Base-by-base conservation (phyloP, 1,140 invertebrate species). In the Lanistes nyassanus region DNA sequence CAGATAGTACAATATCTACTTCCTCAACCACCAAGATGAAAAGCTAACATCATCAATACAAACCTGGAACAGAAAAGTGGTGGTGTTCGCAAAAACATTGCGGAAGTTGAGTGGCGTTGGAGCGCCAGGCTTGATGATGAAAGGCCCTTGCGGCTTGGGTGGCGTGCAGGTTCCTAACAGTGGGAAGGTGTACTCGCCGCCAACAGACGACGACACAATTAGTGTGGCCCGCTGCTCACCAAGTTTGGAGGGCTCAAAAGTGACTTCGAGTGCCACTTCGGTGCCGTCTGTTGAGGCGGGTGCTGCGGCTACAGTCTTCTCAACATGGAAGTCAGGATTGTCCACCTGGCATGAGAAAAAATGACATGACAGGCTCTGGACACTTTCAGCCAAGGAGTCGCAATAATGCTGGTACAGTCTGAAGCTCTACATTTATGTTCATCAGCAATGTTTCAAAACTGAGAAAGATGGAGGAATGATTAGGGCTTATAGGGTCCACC, bases 101-200 rank as follows among this genome's bases (percentile, higher is more conserved):
- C 86, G 82, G 80, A 90, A 90, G 36, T 83, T 80, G 71, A 90
- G 88, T 19, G 84, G 78, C 11, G 84, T 84, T 21, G 80, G 88
- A 16, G 83, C 80, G 23, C 88, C 88, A 21, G 89, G 80, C 67
- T 88, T 89, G 29, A 90, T 81, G 5, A 84, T 81, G 74, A 84
- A 89, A 6, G 89, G 89, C 23, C 89, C 89, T 77, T 90, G 89
- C 60, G 89, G 89, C 82, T 89, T 90, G 11, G 89, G 88, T 29
- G 85, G 76, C 37, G 82, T 77, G 77, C 88, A 88, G 3, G 83
- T 86, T 47, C 88, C 89, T 76, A 86, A 85, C 39, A 90, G 71
- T 53, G 89, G 89, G 76, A 90, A 88, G 26, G 79, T 79, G 76
- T 89, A 90, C 69, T 89, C 88, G 55, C 89, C 88, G 31, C 87